Conservation (phyloP, 2,888 invertebrate species). For the Carpatolechia fugitivella region DNA sequence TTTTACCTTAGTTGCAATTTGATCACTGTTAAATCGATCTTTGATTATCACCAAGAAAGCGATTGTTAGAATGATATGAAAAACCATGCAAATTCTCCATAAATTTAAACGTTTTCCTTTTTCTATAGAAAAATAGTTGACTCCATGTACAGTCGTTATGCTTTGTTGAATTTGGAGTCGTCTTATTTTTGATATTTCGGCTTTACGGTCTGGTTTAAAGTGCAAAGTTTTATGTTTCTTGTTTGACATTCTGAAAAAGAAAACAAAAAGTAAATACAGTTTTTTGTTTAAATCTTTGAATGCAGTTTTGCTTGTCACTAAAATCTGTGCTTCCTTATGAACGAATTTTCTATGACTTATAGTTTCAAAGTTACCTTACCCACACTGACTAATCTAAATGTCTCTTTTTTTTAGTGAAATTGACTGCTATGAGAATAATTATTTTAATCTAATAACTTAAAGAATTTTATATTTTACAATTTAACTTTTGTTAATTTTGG, state of each 20-base stretch:
- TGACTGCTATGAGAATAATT: too few relatives aligned
- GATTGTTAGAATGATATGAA: slow-evolving; percentile 38
- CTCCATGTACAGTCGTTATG: slow-evolving; percentile 5
- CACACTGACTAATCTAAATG: too few relatives aligned
- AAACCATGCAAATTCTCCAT: slow-evolving; percentile 28
- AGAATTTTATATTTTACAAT: too few relatives aligned
- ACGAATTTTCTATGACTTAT: too few relatives aligned
- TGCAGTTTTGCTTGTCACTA: too few relatives aligned
- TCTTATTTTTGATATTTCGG: neutral
- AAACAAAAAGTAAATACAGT: too few relatives aligned
- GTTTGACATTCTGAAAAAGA: neutral
- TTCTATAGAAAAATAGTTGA: neutral
- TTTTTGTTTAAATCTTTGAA: too few relatives aligned
- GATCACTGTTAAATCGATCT: slow-evolving; percentile 49
- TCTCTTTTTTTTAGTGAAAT: too few relatives aligned
- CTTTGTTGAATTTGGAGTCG: neutral
- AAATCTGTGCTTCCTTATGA: too few relatives aligned
- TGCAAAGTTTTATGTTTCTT: neutral
- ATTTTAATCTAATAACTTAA: too few relatives aligned
- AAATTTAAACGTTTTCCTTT: neutral
- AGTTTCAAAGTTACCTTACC: too few relatives aligned
- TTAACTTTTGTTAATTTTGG: too few relatives aligned
- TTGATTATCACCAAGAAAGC: slow-evolving; percentile 48
- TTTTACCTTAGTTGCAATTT: slow-evolving; percentile 56
- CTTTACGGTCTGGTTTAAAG: neutral